Base-by-base conservation (phyloP, 2,797 vertebrate species). In the Halcyon leucocephala region DNA sequence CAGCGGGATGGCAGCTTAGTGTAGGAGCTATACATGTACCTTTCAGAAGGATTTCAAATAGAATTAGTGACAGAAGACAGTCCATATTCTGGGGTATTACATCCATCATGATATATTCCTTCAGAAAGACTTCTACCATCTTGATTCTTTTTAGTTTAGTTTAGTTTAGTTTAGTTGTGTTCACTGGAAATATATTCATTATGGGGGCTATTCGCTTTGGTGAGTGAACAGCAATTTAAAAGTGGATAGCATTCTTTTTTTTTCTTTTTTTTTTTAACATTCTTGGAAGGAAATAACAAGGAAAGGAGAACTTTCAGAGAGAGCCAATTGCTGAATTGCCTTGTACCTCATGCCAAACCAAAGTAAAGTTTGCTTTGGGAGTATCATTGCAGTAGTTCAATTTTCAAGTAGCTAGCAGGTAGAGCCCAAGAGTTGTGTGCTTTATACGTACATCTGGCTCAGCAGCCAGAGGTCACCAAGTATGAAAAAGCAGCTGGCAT, bases 281-380 rank as follows among this genome's bases (percentile, higher is more conserved):
- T 97, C 92, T 97, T 98, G 97, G 96, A 97, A 97, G 86, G 86
- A 95, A 98, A 96, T 96, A 94, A 93, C 86, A 96, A 92, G 93
- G 95, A 79, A 88, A 95, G 85, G 87, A 88, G 96, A 97, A 94
- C 95, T 94, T 97, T 96, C 82, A 94, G 69, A 93, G 90, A 67
- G 80, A 67, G 96, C 96, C 97, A 97, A 19, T 85, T 97, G 93
- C 91, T 96, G 97, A 96, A 97, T 94, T 95, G 86, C 97, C 96
- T 97, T 95, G 61, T 94, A 84, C 61, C 70, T 95, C 3, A 22
- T 96, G 97, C 97, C 97, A 98, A 98, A 97, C 97, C 97, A 96
- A 96, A 97, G 95, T 72, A 86, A 95, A 95, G 96, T 97, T 97
- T 97, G 89, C 96, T 97, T 97, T 97, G 97, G 91, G 96, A 97